Evolutionary conservation across 2,888 invertebrate species (phyloP).

Genomic region (Philereme transversata): DNA sequence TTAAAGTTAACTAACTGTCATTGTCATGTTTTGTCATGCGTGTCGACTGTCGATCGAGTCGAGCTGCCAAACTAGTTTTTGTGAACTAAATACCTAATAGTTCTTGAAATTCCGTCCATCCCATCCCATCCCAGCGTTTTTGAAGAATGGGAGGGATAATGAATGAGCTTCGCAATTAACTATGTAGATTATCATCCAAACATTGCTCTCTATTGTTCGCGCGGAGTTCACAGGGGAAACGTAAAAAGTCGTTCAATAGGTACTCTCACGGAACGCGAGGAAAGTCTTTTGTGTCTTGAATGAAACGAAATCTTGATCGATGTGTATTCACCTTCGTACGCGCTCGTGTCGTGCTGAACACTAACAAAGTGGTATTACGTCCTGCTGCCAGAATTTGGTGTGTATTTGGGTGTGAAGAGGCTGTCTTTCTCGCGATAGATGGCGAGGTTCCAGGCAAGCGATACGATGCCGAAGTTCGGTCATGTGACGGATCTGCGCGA

Average conservation of each 20-base stretch:
- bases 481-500: slow-evolving; percentile 77
- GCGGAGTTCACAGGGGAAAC: slow-evolving; percentile 64
- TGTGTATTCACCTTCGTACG: slow-evolving; percentile 9
- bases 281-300: slow-evolving; percentile 65
- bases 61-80: background rate
- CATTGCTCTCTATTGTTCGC: slow-evolving; percentile 66
- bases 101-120: slow-evolving; percentile 9
- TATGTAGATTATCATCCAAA: slow-evolving; percentile 68
- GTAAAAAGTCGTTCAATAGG: slow-evolving; percentile 58
- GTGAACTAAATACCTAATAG: background rate
- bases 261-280: slow-evolving; percentile 72
- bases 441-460: slow-evolving; percentile 71
- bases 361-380: slow-evolving; percentile 47
- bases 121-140: background rate
- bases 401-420: slow-evolving; percentile 42
- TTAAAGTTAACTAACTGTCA: too few relatives aligned
- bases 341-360: slow-evolving; percentile 46
- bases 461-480: slow-evolving; percentile 78
- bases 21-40: background rate
- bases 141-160: slow-evolving; percentile 60
- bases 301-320: slow-evolving; percentile 32
- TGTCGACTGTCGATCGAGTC: background rate
- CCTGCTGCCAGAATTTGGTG: slow-evolving; percentile 39
- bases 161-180: slow-evolving; percentile 58
- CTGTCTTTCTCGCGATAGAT: slow-evolving; percentile 55